Evolutionary conservation across 2,797 vertebrate genomes (phyloP).

Genomic region (Anguilla megastoma): DNA sequence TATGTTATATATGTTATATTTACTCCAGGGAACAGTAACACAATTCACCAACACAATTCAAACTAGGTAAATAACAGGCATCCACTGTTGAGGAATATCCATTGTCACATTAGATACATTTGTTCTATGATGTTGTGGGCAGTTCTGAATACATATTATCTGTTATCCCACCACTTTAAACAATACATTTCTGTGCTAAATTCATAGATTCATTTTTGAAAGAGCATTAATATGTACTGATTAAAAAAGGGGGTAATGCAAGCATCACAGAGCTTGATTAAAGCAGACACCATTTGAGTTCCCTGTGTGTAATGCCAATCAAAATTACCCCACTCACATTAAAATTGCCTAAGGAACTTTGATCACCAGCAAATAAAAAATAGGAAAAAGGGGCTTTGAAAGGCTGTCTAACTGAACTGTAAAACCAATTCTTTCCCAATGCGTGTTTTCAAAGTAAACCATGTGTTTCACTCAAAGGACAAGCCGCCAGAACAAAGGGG

Average conservation of each 20-base stretch:
- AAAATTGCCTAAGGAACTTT: not conserved
- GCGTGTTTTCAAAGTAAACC: not conserved
- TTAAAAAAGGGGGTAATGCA: not conserved
- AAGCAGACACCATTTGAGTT: not conserved
- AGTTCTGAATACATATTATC: not conserved
- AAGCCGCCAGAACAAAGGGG: not conserved
- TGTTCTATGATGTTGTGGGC: not conserved
- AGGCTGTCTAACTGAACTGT: not conserved
- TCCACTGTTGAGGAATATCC: not conserved
- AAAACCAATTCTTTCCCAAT: not conserved
- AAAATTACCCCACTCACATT: not conserved
- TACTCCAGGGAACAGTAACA: not conserved
- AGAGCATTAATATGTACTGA: not conserved
- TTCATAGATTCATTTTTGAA: not conserved
- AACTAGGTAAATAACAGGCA: not conserved
- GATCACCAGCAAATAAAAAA: not conserved
- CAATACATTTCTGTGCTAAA: not conserved
- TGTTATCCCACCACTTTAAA: not conserved
- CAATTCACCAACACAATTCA: not conserved
- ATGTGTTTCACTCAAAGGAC: slow-evolving; percentile 16
- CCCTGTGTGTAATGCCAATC: not conserved
- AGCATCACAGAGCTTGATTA: not conserved
- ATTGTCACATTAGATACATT: not conserved
- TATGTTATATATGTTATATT: not conserved
- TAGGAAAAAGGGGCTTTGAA: not conserved